Evolutionary conservation across 2,113 vertebrate species (phyloP).

Genomic region (Pollachius pollachius): DNA sequence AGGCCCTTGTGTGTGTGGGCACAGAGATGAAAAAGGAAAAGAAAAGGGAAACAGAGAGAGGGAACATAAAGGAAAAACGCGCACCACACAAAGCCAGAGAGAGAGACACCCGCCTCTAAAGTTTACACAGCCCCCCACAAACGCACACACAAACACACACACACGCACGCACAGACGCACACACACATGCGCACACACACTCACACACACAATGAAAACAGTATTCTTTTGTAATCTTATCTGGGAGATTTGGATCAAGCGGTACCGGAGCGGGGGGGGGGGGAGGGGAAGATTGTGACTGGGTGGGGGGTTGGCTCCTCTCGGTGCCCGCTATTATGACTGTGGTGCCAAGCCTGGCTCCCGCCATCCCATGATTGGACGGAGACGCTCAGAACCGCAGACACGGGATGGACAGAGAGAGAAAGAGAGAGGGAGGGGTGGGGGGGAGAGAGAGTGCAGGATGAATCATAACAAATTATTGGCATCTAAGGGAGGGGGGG

Average conservation of each 20-base stretch:
- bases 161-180: too few relatives aligned
- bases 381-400: constrained; percentile 45
- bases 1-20: constrained; percentile 29
- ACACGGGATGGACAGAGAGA: constrained; percentile 23
- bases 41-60: constrained; percentile 35
- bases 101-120: constrained; percentile 58
- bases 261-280: constrained; percentile 27
- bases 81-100: constrained; percentile 8
- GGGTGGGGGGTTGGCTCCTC: constrained; percentile 27
- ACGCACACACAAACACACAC: too few relatives aligned
- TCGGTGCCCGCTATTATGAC: constrained; percentile 75
- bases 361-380: constrained; percentile 76
- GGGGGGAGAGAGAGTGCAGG: constrained; percentile 45
- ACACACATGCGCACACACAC: too few relatives aligned
- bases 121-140: constrained; percentile 72
- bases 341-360: constrained; percentile 73
- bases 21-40: constrained; percentile 15
- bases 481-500: constrained; percentile 39
- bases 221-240: constrained; percentile 78
- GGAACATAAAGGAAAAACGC: constrained; percentile 25
- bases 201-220: constrained; percentile 64
- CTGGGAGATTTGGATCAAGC: constrained; percentile 71
- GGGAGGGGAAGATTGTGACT: constrained; percentile 3
- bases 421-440: constrained; percentile 14
- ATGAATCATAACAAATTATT: constrained; percentile 50